Evolutionary conservation across 2,888 invertebrate species (phyloP), one percentile per base, ranked within the genome.

Genomic region (Brachylomia viminalis): DNA sequence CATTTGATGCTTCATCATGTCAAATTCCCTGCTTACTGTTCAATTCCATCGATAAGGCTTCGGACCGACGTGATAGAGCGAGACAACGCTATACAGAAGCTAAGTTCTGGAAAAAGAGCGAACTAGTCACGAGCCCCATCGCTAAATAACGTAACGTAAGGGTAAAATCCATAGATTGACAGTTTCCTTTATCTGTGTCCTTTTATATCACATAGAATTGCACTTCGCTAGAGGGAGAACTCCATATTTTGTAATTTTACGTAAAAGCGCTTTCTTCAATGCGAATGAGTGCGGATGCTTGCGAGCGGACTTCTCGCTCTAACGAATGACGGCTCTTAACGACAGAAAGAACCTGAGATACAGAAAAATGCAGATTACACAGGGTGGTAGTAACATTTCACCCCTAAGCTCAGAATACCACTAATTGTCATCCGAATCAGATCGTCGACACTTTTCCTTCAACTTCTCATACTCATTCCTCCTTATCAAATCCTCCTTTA

Each of bases 401-500:
- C 15, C 23, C 23, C 6, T 45, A 56, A 38, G 54, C 61, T 56
- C 42, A 45, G 58, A 30, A 49, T 49, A 49, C 71, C 54, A 73
- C 61, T 83, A 82, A n/a, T 95, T 94, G 8, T 94, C 93, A 49
- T 96, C 95, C 0, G 95, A 94, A 62, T 95, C 95, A 0, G 93
- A 91, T 61, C 76, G 88, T 56, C 82, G 91, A 82, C 92, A 93
- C 71, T 95, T 95, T 77, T 95, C 94, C 77, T 95, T 96, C 71
- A 96, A 84, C 74, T 96, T 96, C 0, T 95, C 94, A 79, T 96
- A 96, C 81, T 95, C 93, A 62, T 96, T 96, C 17, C 92, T 92
- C 42, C 90, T 91, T 13, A 96, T 96, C 33, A 96, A 88, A 59
- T 96, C 95, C 47, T 93, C 93, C 75, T 94, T 96, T 0, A 95